Percentiles rank a stretch among this genome's conserved stretches.
Conservation (phyloP, 2,113 vertebrate genomes). For the Psammodynastes pulverulentus region DNA sequence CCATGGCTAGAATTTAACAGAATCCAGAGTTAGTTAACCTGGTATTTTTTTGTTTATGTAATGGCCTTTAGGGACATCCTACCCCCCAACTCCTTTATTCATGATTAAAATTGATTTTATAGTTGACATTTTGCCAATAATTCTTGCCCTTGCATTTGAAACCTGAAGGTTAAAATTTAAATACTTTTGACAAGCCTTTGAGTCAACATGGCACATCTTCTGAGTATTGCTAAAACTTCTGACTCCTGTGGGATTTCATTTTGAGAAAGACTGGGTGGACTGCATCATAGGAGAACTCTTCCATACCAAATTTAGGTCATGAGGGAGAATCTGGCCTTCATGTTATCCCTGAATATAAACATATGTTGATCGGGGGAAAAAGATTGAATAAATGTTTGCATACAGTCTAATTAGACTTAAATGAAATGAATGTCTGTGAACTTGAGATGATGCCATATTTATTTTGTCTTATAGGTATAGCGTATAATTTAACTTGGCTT, state of each 20-base stretch:
- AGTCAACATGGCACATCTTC: not conserved
- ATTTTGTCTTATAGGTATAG: not conserved
- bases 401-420: not conserved
- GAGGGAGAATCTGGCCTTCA: not conserved
- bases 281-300: not conserved
- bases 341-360: not conserved
- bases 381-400: not conserved
- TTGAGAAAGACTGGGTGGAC: not conserved
- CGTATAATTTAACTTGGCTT: not conserved
- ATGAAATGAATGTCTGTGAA: not conserved
- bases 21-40: not conserved
- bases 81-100: not conserved
- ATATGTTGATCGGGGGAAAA: not conserved
- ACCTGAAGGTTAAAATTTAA: not conserved
- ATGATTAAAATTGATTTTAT: constrained; percentile 9
- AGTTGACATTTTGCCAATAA: not conserved
- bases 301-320: not conserved
- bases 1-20: not conserved
- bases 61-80: not conserved
- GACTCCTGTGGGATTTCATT: not conserved
- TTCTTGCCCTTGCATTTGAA: not conserved
- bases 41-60: not conserved
- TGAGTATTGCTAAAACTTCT: not conserved
- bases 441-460: not conserved
- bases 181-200: not conserved